phyloP scores from a whole-genome alignment of 2,888 invertebrate species.

The Apantesis nais region DNA sequence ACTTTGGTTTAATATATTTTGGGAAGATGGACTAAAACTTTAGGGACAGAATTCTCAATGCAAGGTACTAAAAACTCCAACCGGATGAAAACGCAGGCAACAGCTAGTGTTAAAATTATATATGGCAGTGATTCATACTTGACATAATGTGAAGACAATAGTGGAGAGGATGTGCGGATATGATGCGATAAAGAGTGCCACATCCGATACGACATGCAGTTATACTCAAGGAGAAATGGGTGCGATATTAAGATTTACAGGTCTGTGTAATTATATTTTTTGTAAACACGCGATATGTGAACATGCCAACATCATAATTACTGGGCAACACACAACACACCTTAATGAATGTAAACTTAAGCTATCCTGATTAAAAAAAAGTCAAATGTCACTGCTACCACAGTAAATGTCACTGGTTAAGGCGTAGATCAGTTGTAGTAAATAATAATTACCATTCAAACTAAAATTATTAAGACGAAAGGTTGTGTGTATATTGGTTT shows the following conservation, averaged over 20 bases:
- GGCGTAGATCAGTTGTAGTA: background rate
- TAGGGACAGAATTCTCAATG: background rate
- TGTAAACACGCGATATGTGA: slow-evolving; percentile 6
- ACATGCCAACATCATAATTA: background rate
- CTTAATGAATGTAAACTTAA: background rate
- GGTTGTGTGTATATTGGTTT: too few species aligned
- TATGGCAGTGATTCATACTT: slow-evolving; percentile 34
- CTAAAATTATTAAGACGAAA: background rate
- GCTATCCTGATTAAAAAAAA: background rate
- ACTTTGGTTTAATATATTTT: background rate
- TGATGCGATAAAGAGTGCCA: slow-evolving; percentile 16
- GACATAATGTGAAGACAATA: slow-evolving; percentile 41
- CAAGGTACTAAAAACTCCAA: background rate
- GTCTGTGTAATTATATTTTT: background rate
- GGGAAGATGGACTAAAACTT: background rate
- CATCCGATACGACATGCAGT: slow-evolving; percentile 18
- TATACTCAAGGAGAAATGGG: slow-evolving; percentile 3
- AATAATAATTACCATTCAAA: background rate
- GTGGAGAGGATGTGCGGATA: slow-evolving; percentile 35
- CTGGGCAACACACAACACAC: background rate
- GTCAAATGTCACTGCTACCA: background rate
- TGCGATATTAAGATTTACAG: background rate
- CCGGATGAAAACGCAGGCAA: background rate
- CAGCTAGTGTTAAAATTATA: background rate
- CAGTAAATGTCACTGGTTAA: background rate